Evolutionary conservation across 2,797 vertebrate species (phyloP), one percentile per base, ranked within the genome.

Genomic region (Pyrocephalus nanus): DNA sequence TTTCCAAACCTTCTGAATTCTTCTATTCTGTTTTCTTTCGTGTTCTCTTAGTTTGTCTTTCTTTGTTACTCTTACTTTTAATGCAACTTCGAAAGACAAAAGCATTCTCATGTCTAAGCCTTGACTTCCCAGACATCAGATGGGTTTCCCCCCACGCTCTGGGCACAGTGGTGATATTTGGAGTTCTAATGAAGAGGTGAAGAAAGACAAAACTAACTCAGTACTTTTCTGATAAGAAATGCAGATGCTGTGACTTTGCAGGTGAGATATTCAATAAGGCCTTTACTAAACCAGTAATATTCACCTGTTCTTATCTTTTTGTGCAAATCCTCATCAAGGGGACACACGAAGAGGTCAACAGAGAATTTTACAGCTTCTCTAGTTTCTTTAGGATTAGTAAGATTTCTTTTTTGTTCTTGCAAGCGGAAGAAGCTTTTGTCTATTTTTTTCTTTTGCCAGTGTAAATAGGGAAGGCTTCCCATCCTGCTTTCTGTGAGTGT

Each of bases 291-390:
- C 30, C 20, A 74, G 15, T n/a, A 22, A 23, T 32, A 14, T 12
- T 69, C 8, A 17, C 6, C 3, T 47, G 22, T 47, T 76, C 27
- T 6, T 45, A 7, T 40, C 11, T 40, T 45, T 54, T 62, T 47
- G 8, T 42, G 23, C 36, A 42, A 50, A 42, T 62, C 69, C n/a
- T 69, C 53, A 8, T 27, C 40, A 34, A 32, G 32, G 6, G 23
- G 10, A 30, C 20, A 8, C 4, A 30, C 0, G 0, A 51, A 47
- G 50, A 70, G 15, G n/a, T 11, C 27, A 40, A 26, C 16, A 36
- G 34, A 50, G 54, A 48, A 61, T 71, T 73, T 62, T 78, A 42
- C 14, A 84, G 11, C 21, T 73, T 42, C 57, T 87, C 55, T 42
- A 30, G 23, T 55, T 78, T 50, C 74, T 42, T 87, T 78, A n/a